A percentile compares a stretch with the other conserved stretches of the same genome.
Evolutionary conservation across 2,797 vertebrate genomes (phyloP).

Genomic region (Neomorphus geoffroyi): DNA sequence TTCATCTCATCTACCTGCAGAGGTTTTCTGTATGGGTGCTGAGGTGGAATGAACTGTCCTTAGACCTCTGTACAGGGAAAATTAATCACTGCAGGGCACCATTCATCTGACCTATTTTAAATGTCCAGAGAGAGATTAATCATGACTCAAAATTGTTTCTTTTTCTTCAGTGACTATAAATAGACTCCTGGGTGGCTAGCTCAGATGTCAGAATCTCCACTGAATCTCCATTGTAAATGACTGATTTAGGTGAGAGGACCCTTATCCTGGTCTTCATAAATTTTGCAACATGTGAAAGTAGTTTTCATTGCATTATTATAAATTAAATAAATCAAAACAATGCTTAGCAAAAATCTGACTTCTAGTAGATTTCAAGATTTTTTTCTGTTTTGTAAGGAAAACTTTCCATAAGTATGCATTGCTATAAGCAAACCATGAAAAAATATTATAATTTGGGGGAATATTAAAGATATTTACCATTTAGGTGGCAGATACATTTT

Average conservation of each 20-base stretch:
- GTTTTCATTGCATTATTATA: background rate
- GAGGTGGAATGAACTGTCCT: background rate
- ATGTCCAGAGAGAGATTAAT: background rate
- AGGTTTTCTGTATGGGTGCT: background rate
- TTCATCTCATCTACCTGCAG: background rate
- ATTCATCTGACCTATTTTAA: background rate
- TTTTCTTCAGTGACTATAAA: background rate
- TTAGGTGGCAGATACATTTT: background rate
- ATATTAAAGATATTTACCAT: background rate
- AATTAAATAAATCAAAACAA: background rate
- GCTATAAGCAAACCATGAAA: background rate
- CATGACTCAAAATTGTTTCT: background rate
- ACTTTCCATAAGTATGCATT: accelerated
- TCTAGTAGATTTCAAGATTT: background rate
- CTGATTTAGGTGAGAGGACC: background rate
- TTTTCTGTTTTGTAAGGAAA: background rate
- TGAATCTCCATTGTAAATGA: background rate
- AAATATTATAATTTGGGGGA: background rate
- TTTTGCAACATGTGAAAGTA: background rate
- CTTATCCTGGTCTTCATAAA: background rate
- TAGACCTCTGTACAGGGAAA: background rate
- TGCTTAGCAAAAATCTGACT: background rate
- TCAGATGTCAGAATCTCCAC: background rate
- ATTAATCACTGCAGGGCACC: background rate
- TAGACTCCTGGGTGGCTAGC: background rate